phyloP scores from a whole-genome alignment of 2,797 vertebrate genomes.

The Urosaurus nigricauda region DNA sequence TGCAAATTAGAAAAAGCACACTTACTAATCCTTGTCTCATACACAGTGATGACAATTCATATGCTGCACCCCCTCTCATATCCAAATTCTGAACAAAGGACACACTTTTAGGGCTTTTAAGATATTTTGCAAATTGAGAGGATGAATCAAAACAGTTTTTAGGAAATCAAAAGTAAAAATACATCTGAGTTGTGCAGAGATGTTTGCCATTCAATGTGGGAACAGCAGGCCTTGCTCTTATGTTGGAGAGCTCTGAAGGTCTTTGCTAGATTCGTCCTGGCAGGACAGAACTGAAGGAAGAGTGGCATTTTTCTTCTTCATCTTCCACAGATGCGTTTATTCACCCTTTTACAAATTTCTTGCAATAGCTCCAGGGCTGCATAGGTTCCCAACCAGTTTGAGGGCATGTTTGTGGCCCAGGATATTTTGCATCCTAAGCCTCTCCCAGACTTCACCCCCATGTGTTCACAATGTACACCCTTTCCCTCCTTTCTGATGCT shows the following conservation, averaged over 20 bases:
- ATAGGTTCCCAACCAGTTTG: background rate
- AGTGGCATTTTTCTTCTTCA: too few relatives aligned
- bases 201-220: background rate
- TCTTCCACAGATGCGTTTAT: too few relatives aligned
- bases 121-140: background rate
- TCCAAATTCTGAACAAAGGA: background rate
- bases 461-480: too few relatives aligned
- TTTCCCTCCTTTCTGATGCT: background rate
- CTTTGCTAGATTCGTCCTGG: too few relatives aligned
- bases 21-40: background rate
- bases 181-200: background rate
- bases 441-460: background rate
- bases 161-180: background rate
- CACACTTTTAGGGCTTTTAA: background rate
- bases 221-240: too few relatives aligned
- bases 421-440: background rate
- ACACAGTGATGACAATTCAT: background rate
- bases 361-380: background rate
- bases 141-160: background rate
- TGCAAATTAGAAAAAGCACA: constrained; percentile 13
- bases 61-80: background rate
- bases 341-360: too few relatives aligned
- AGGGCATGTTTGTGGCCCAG: background rate
- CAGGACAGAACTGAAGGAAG: too few relatives aligned
- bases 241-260: too few relatives aligned